Evolutionary conservation across 2,113 vertebrate genomes (phyloP).

Genomic region (Megaceryle torquata): DNA sequence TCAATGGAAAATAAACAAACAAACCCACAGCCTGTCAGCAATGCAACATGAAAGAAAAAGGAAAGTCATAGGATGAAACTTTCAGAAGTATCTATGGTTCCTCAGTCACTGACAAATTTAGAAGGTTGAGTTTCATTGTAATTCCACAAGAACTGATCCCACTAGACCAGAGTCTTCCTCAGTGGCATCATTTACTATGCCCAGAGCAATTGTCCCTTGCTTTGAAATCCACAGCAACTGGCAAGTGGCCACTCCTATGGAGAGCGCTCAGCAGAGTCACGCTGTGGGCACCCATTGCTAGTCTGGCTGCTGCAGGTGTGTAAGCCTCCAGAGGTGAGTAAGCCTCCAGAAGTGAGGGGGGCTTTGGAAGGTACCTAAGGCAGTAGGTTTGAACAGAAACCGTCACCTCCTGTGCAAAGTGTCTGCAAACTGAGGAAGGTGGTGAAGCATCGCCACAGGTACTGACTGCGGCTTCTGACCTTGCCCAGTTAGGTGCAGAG

Average conservation of each 20-base stretch:
- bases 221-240: not conserved
- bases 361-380: not conserved
- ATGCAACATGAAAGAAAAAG: not conserved
- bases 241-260: fast-evolving
- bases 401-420: not conserved
- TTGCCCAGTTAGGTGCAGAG: not conserved
- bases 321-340: not conserved
- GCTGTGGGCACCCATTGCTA: not conserved
- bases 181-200: not conserved
- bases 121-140: not conserved
- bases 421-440: not conserved
- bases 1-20: not conserved
- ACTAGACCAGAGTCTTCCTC: not conserved
- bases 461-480: not conserved
- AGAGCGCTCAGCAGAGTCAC: fast-evolving
- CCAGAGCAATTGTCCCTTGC: not conserved
- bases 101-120: not conserved
- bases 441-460: not conserved
- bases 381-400: not conserved
- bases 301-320: not conserved
- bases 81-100: not conserved
- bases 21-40: not conserved
- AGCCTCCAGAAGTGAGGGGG: not conserved
- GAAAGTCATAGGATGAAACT: not conserved
- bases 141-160: not conserved